Evolutionary conservation across 2,797 vertebrate genomes (phyloP), one percentile per base, ranked within the genome.

Genomic region (Semotilus atromaculatus): DNA sequence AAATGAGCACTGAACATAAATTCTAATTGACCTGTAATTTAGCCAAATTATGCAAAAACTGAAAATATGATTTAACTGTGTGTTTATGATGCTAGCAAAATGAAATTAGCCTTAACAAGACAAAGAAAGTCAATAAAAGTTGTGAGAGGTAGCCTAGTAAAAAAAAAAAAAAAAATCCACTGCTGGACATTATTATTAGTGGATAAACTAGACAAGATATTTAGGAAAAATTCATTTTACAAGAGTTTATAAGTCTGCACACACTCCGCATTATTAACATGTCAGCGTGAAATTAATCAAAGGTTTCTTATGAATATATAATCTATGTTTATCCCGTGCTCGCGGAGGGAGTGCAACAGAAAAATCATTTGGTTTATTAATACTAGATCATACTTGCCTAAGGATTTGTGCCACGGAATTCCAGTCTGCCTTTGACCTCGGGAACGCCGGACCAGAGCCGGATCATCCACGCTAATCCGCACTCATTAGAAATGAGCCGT

Each of bases 391-490:
- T 87, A 79, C 66, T 66, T 55, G 79, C 23, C 83, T 86, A 67
- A 26, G 80, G 87, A 88, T 92, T 93, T 93, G 85, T 83, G 86
- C 34, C 80, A 62, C 55, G 75, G 72, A 90, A 90, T 90, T 90
- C 83, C 43, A 88, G 90, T 85, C 87, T 83, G 86, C 88, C 85
- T 91, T 90, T 92, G 90, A 90, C 89, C 88, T 92, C 88, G 81
- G 67, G 87, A 89, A 89, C 86, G 75, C 84, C 88, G 90, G 91
- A 93, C 92, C 90, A 88, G 90, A 90, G 93, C 60, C n/a, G 91
- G 97, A 96, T 97, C 96, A 97, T 96, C 96, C 96, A 82, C 87
- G 80, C 92, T 97, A 97, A 97, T 97, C 96, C 95, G 93, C 88
- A 92, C 95, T 96, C 95, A 95, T 93, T 95, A 96, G 95, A 94